Conservation (phyloP, 2,113 vertebrate genomes). For the Corythaeola cristata region DNA sequence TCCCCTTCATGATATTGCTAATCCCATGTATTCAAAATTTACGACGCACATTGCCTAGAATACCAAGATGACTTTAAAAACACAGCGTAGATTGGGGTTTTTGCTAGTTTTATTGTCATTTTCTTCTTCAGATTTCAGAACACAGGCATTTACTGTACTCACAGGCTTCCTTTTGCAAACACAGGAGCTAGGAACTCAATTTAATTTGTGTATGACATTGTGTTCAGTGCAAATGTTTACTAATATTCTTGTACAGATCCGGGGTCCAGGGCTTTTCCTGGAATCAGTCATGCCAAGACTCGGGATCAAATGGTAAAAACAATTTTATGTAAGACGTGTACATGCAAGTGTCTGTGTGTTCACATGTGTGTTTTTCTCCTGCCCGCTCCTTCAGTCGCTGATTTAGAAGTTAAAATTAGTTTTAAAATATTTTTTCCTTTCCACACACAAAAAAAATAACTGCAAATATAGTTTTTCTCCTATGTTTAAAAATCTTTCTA, state of each 20-base stretch:
- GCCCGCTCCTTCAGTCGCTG: not conserved
- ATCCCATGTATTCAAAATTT: conserved; percentile 51
- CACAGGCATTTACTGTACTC: not conserved
- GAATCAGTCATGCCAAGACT: not conserved
- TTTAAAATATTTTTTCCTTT: not conserved
- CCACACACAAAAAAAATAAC: not conserved
- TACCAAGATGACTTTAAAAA: not conserved
- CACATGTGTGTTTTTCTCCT: rapidly evolving
- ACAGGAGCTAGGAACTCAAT: not conserved
- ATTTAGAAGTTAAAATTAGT: not conserved
- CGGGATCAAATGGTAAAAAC: not conserved
- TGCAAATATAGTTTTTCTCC: not conserved
- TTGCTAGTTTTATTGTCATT: not conserved
- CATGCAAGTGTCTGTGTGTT: not conserved
- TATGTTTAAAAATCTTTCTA: not conserved
- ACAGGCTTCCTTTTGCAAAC: not conserved
- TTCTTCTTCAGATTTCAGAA: not conserved
- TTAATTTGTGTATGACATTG: not conserved
- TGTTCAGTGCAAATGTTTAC: not conserved
- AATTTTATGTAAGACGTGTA: not conserved
- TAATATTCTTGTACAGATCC: not conserved
- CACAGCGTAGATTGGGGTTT: not conserved
- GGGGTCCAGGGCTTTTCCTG: not conserved
- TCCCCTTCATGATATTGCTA: conserved; percentile 37
- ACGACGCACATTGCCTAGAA: conserved; percentile 2